Evolutionary conservation across 2,113 vertebrate species (phyloP).

Genomic region (Herpetotheres cachinnans): DNA sequence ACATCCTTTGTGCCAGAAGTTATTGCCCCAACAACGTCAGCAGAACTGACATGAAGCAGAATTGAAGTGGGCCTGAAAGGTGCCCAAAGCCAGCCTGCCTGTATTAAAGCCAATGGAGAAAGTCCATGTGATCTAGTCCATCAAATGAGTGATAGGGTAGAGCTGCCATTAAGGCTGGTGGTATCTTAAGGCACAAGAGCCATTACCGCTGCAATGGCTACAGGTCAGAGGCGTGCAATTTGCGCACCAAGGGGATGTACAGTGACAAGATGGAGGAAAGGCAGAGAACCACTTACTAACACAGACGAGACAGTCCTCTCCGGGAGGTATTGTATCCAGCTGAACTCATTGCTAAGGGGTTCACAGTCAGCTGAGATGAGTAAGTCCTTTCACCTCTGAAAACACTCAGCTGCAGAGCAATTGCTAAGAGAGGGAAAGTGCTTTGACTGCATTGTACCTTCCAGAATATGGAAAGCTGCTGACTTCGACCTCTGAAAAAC

Average conservation of each 20-base stretch:
- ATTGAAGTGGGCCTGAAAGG: background rate
- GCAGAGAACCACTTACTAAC: background rate
- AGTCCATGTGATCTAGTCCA: fast-evolving
- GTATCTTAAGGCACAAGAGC: background rate
- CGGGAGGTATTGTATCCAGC: conserved; percentile 44
- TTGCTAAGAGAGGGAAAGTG: conserved; percentile 26
- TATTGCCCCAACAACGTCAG: fast-evolving
- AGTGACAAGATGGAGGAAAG: background rate
- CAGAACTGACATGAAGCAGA: background rate
- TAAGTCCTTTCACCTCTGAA: conserved; percentile 32
- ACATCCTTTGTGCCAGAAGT: background rate
- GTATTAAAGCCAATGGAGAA: background rate
- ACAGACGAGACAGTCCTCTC: background rate
- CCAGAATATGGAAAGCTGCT: background rate
- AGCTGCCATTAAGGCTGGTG: background rate
- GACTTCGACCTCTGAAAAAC: conserved; percentile 5
- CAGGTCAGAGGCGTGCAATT: background rate
- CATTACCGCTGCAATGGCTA: background rate
- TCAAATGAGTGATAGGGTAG: fast-evolving
- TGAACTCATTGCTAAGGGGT: background rate
- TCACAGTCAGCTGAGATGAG: conserved; percentile 30
- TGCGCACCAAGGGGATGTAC: background rate
- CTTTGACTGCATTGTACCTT: conserved; percentile 41
- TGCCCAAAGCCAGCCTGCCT: background rate
- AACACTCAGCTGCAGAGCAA: conserved; percentile 32